Evolutionary conservation across 2,888 invertebrate genomes (phyloP).

Genomic region (Unio pictorum): DNA sequence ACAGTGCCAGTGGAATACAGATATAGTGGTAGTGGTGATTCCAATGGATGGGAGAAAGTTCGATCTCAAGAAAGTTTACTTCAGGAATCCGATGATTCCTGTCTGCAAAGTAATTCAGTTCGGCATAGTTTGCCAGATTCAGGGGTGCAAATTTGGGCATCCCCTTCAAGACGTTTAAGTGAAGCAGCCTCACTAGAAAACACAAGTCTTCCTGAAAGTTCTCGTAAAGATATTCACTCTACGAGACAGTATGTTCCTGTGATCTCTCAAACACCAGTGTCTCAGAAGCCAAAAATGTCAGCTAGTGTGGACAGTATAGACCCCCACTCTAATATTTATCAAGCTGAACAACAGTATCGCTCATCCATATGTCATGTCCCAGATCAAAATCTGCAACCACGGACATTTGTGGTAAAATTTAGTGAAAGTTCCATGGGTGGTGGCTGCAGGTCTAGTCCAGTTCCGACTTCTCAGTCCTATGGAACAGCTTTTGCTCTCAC

Average conservation of each 20-base stretch:
- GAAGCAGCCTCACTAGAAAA: conserved; percentile 32
- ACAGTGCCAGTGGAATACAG: conserved; percentile 37
- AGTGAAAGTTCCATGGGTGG: conserved; percentile 24
- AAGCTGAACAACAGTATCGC: conserved; percentile 39
- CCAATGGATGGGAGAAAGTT: conserved; percentile 18
- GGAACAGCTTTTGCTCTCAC: conserved; percentile 61
- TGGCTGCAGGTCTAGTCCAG: conserved; percentile 16
- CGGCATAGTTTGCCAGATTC: conserved; percentile 51
- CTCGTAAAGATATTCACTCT: conserved; percentile 12
- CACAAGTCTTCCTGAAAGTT: conserved; percentile 23
- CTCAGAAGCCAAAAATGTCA: conserved; percentile 39
- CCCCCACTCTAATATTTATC: conserved; percentile 31
- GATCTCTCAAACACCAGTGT: conserved; percentile 34
- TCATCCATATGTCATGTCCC: conserved; percentile 31
- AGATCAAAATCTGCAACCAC: conserved; percentile 34
- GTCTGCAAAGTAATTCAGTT: conserved; percentile 21
- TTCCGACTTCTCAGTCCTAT: conserved; percentile 32
- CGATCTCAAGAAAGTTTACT: conserved; percentile 31
- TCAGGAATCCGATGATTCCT: conserved; percentile 13
- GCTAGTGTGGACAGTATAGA: conserved; percentile 51
- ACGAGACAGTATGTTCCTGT: conserved; percentile 55
- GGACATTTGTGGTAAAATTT: conserved; percentile 52
- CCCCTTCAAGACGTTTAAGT: conserved; percentile 19
- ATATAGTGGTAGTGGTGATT: conserved; percentile 28
- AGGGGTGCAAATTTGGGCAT: conserved; percentile 31